phyloP scores from a whole-genome alignment of 2,797 vertebrate genomes.

The Mormyrops attenuatus region DNA sequence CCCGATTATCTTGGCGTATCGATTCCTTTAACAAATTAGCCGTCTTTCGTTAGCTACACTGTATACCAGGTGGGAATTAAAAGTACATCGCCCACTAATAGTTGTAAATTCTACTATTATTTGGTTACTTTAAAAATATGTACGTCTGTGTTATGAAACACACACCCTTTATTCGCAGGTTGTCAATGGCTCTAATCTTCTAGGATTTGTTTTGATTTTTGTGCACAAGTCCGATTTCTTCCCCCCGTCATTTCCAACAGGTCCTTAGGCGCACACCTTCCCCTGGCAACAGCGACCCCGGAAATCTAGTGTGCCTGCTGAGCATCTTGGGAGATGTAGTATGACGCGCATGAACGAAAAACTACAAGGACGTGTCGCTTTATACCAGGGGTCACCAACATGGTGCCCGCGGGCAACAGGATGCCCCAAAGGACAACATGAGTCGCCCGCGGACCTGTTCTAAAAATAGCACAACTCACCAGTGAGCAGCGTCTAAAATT shows the following conservation, averaged over 20 bases:
- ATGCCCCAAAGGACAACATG: no score
- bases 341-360: constrained; percentile 14
- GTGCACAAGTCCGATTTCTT: constrained; percentile 52
- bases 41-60: constrained; percentile 39
- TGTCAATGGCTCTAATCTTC: constrained; percentile 46
- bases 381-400: not conserved
- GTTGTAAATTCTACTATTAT: not conserved
- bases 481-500: no score
- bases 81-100: constrained; percentile 1
- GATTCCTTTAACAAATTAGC: constrained; percentile 44
- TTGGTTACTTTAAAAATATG: not conserved
- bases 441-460: no score
- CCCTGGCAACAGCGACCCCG: constrained; percentile 55
- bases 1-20: not conserved
- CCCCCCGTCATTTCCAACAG: constrained; percentile 66
- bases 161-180: constrained; percentile 48
- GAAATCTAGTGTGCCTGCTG: constrained; percentile 51
- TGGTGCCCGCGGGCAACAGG: no score
- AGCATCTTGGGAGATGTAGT: constrained; percentile 61
- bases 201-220: constrained; percentile 36
- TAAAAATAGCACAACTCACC: no score
- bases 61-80: constrained; percentile 15
- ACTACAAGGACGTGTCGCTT: not conserved
- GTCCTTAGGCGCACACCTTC: constrained; percentile 56
- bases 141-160: constrained; percentile 23